Evolutionary conservation across 2,888 invertebrate genomes (phyloP).

Genomic region (Dione vanillae): DNA sequence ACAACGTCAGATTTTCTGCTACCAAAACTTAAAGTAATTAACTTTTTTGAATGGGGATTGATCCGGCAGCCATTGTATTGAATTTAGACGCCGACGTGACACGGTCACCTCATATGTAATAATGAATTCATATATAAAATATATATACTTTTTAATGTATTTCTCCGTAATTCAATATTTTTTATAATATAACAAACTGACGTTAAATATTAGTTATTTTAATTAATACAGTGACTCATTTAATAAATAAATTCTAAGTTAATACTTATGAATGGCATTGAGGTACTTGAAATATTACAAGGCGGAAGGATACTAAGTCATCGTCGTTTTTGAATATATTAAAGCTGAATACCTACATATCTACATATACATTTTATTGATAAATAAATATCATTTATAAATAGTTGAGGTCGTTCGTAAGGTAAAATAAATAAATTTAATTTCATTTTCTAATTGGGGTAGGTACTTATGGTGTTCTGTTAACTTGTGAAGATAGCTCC

Average conservation of each 20-base stretch:
- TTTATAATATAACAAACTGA: neutral
- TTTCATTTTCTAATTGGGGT: neutral
- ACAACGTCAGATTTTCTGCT: too few species aligned
- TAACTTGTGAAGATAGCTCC: too few species aligned
- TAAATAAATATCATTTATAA: neutral
- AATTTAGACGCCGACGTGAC: too few species aligned
- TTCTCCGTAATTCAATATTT: neutral
- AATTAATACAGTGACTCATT: slow-evolving; percentile 10
- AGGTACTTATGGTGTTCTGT: neutral
- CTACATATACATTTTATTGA: neutral
- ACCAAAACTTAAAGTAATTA: too few species aligned
- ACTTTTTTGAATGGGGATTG: too few species aligned
- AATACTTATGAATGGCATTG: slow-evolving; percentile 24
- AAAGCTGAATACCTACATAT: neutral
- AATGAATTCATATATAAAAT: too few species aligned
- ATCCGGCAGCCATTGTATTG: too few species aligned
- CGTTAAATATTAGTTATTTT: slow-evolving; percentile 12
- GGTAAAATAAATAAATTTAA: neutral
- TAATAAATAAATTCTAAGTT: slow-evolving; percentile 17
- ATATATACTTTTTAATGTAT: too few species aligned
- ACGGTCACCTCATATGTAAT: too few species aligned
- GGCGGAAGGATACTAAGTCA: slow-evolving; percentile 24
- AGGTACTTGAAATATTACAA: slow-evolving; percentile 19
- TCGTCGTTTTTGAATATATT: slow-evolving; percentile 12
- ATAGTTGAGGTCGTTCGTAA: neutral